Conservation (phyloP, 35 echinoderm and acorn worm genomes). For the Lytechinus pictus region DNA sequence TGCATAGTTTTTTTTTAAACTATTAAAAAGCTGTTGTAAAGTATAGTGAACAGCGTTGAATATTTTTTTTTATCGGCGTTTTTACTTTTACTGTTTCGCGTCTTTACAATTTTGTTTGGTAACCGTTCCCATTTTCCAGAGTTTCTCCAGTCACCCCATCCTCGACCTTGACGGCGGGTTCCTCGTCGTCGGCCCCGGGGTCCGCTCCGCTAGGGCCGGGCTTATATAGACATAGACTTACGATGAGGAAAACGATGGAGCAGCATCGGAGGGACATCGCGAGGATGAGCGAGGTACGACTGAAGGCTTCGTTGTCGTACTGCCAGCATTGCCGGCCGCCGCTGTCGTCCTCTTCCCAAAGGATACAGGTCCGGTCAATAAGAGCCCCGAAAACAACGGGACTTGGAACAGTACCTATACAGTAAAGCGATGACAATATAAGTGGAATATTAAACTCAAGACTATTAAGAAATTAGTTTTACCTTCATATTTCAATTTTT, state of each 20-base stretch:
- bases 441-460: no score
- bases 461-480: no score
- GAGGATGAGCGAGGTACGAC: constrained; percentile 25
- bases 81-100: no score
- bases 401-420: constrained; percentile 27
- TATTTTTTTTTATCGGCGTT: no score
- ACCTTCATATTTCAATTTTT: no score
- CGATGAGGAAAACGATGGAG: not conserved
- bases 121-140: not conserved
- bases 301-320: constrained; percentile 45
- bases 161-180: not conserved
- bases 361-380: constrained; percentile 15
- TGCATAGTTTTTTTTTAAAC: no score
- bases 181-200: not conserved
- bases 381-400: constrained; percentile 25
- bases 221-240: not conserved
- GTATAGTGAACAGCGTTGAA: no score
- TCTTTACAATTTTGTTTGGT: not conserved
- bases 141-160: not conserved
- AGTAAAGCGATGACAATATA: no score
- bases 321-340: constrained; percentile 32
- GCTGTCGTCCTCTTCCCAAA: constrained; percentile 36
- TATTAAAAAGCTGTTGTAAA: no score
- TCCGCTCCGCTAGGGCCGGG: not conserved
- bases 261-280: not conserved